A percentile compares a stretch with the other conserved stretches of the same genome.
Evolutionary conservation across 2,113 vertebrate species (phyloP).

Genomic region (Tachysurus fulvidraco): DNA sequence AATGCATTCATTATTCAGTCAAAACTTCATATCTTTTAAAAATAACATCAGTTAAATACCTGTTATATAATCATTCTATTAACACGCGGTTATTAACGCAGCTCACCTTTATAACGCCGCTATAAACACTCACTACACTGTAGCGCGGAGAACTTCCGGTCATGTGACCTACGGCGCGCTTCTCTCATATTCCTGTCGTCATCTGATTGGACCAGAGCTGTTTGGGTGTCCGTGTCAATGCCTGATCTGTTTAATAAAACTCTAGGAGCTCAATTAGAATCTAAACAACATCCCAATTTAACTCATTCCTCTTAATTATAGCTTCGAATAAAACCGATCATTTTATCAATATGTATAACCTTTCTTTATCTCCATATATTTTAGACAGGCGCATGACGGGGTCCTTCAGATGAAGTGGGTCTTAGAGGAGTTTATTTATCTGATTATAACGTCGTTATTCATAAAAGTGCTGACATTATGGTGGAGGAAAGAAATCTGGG

Average conservation of each 20-base stretch:
- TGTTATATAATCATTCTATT: neutral
- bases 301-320: too few relatives aligned
- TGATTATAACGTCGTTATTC: neutral
- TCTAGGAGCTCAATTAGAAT: neutral
- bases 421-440: too few relatives aligned
- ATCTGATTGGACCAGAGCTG: neutral
- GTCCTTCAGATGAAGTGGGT: neutral
- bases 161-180: neutral
- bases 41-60: too few relatives aligned
- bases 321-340: too few relatives aligned
- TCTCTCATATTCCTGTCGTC: neutral
- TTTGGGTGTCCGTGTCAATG: neutral
- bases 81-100: neutral
- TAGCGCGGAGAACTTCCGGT: neutral
- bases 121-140: neutral
- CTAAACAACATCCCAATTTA: neutral
- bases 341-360: neutral
- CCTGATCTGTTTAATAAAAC: neutral
- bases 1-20: too few relatives aligned
- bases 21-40: too few relatives aligned
- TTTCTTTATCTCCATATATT: too few relatives aligned
- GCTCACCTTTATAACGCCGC: neutral
- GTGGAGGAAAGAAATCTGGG: too few relatives aligned
- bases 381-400: neutral
- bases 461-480: too few relatives aligned